Evolutionary conservation across 2,888 invertebrate species (phyloP), one percentile per base, ranked within the genome.

Genomic region (Synergus japonicus): DNA sequence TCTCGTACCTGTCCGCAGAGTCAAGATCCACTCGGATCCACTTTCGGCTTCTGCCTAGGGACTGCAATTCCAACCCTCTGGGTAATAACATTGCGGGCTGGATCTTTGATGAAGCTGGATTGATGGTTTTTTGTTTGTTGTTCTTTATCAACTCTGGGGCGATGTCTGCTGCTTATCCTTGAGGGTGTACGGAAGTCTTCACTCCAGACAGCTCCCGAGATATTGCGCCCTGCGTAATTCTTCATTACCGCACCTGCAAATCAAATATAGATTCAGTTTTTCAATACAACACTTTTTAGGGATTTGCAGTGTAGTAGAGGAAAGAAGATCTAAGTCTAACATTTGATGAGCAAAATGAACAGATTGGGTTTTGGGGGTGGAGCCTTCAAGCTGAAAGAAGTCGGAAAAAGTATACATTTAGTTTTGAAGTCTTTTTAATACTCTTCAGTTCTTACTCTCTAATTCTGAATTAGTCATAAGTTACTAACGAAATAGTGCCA

Each of bases 111-210:
- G 54, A 73, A 73, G 73, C 37, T 58, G 54, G 73, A 73, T 73
- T 73, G 54, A 54, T 73, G 73, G 73, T 73, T 41, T 73, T 73
- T 73, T 73, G 73, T 73, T 73, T 73, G 73, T 54, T 58, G 73
- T 73, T 54, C 73, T 73, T 73, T 73, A 54, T 73, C 54, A 73
- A 54, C 73, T 73, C 49, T 73, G 2, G 18, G 49, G 29, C 49
- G 46, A 3, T 73, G 69, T 37, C 54, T 73, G 18, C 73, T 54
- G 18, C 73, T 54, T 15, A 15, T 58, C n/a, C 37, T 29, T 49
- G 54, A 73, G 37, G 54, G 73, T 49, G 73, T 49, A 46, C 13
- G 29, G 22, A 49, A 13, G 49, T 37, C 73, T 73, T 49, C 54
- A 54, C 37, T 73, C 10, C 37, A 73, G 73, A 73, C 49, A 73